Conservation (phyloP, 2,797 vertebrate genomes). For the Siniperca undulata region DNA sequence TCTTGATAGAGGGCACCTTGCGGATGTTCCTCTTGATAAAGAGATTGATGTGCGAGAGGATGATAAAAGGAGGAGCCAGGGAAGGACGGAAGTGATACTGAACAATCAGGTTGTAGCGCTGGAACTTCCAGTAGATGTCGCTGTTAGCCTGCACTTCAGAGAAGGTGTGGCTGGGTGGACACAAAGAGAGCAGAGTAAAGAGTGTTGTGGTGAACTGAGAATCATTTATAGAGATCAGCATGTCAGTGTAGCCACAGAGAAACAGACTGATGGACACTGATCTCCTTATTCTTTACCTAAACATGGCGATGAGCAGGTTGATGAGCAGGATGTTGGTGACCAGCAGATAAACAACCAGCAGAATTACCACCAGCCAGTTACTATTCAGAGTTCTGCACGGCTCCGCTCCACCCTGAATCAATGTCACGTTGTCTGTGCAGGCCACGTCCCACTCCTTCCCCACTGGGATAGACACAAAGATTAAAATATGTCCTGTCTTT, state of each 20-base stretch:
- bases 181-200: not conserved
- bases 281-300: slow-evolving; percentile 84
- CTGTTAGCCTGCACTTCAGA: slow-evolving; percentile 91
- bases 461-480: slow-evolving; percentile 72
- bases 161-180: slow-evolving; percentile 88
- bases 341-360: slow-evolving; percentile 90
- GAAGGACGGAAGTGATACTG: slow-evolving; percentile 91
- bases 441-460: slow-evolving; percentile 74
- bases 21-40: slow-evolving; percentile 85
- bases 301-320: slow-evolving; percentile 95
- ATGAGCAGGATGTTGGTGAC: slow-evolving; percentile 94
- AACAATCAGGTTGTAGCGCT: slow-evolving; percentile 92
- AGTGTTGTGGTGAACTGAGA: not conserved
- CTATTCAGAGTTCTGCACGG: slow-evolving; percentile 86
- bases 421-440: slow-evolving; percentile 84
- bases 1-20: slow-evolving; percentile 79
- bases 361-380: slow-evolving; percentile 93
- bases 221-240: not conserved
- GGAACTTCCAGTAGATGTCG: slow-evolving; percentile 94
- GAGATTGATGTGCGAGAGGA: slow-evolving; percentile 90
- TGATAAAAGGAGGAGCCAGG: slow-evolving; percentile 92
- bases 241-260: not conserved
- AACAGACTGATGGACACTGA: not conserved
- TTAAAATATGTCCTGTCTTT: not conserved
- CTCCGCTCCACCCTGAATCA: slow-evolving; percentile 77